Percentiles rank a stretch among this genome's conserved stretches.
Conservation (phyloP, 2,888 invertebrate species). For the Plutella xylostella region DNA sequence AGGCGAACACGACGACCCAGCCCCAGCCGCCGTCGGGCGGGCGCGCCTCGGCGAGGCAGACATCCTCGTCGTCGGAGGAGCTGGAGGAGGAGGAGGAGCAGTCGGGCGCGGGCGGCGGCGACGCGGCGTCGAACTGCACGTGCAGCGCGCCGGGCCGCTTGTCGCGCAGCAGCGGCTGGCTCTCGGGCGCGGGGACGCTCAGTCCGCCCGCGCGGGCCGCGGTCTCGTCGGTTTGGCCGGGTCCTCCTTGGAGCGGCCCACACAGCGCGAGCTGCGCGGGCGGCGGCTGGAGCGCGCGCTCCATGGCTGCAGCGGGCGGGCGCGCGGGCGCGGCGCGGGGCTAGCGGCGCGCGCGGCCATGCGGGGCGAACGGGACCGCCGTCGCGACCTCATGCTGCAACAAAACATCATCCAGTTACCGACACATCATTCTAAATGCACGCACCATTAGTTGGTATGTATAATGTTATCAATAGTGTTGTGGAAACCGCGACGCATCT, state of each 20-base stretch:
- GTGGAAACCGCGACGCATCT: too few species aligned
- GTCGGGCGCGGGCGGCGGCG: slow-evolving; percentile 45
- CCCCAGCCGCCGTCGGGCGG: slow-evolving; percentile 94
- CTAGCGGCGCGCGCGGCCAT: slow-evolving; percentile 64
- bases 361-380: slow-evolving; percentile 54
- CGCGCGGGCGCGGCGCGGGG: slow-evolving; percentile 54
- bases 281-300: slow-evolving; percentile 54
- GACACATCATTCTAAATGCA: too few species aligned
- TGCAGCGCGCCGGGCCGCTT: slow-evolving; percentile 50
- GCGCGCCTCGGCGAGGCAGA: slow-evolving; percentile 73
- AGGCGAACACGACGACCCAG: slow-evolving; percentile 91
- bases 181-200: slow-evolving; percentile 50
- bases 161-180: slow-evolving; percentile 46
- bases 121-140: slow-evolving; percentile 71
- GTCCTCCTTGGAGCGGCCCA: slow-evolving; percentile 60
- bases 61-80: slow-evolving; percentile 73
- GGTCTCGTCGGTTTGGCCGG: slow-evolving; percentile 46
- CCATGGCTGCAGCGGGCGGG: slow-evolving; percentile 56
- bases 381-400: slow-evolving; percentile 64
- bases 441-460: too few species aligned
- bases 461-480: too few species aligned
- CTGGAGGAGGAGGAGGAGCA: slow-evolving; percentile 60
- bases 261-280: slow-evolving; percentile 45
- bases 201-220: slow-evolving; percentile 45
- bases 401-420: too few species aligned